phyloP scores from a whole-genome alignment of 2,113 vertebrate genomes.

The Nipponia nippon region DNA sequence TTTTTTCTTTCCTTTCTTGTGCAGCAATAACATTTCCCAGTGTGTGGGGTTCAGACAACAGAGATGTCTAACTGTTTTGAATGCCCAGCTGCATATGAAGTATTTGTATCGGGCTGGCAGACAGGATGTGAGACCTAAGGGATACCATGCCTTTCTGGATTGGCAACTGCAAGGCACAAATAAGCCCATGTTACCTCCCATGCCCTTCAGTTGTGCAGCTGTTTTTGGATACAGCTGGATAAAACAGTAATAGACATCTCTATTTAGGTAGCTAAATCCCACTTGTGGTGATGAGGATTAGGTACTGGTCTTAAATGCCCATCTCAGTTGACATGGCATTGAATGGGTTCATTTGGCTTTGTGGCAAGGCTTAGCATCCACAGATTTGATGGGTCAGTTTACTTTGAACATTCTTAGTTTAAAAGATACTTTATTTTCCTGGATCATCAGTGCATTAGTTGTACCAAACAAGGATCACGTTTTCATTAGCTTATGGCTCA shows the following conservation, averaged over 20 bases:
- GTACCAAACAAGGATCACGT: neutral
- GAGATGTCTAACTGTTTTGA: neutral
- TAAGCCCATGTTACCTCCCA: neutral
- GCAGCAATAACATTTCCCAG: neutral
- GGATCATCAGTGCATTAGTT: neutral
- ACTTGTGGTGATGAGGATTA: neutral
- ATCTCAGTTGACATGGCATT: neutral
- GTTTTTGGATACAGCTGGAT: neutral
- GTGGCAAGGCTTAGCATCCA: neutral
- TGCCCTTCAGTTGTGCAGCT: neutral
- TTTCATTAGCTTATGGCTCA: neutral
- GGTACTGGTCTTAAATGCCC: neutral
- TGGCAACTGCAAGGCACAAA: neutral
- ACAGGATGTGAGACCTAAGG: neutral
- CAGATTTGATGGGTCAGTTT: neutral
- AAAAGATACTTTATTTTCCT: neutral
- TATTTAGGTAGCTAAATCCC: neutral
- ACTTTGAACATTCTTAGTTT: neutral
- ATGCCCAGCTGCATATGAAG: neutral
- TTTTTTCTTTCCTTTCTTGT: neutral
- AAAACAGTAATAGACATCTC: neutral
- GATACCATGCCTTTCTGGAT: neutral
- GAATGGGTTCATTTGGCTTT: neutral
- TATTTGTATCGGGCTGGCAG: neutral
- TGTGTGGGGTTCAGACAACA: neutral